Evolutionary conservation across 2,797 vertebrate species (phyloP).

Genomic region (Muscicapa striata): DNA sequence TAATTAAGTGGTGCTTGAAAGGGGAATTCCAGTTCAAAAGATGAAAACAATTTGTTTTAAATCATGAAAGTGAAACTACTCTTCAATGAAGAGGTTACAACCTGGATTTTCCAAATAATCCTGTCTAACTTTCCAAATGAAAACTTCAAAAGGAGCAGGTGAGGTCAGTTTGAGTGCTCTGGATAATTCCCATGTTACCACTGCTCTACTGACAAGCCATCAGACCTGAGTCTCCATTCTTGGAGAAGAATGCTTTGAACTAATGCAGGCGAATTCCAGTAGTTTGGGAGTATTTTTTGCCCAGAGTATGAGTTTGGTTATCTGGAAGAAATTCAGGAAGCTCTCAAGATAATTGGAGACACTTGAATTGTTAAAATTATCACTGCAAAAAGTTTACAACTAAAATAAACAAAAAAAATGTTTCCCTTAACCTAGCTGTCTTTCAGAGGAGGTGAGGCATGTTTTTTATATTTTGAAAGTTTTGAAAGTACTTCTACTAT

Average conservation of each 20-base stretch:
- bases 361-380: background rate
- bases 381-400: background rate
- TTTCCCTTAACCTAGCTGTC: background rate
- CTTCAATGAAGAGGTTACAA: background rate
- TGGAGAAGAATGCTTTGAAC: background rate
- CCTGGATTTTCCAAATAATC: background rate
- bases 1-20: background rate
- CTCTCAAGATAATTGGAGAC: background rate
- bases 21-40: background rate
- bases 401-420: background rate
- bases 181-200: background rate
- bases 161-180: background rate
- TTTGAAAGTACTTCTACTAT: background rate
- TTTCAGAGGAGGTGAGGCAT: background rate
- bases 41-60: background rate
- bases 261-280: background rate
- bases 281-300: background rate
- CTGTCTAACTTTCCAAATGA: background rate
- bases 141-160: background rate
- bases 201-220: background rate
- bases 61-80: background rate
- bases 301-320: background rate
- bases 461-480: background rate
- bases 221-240: background rate
- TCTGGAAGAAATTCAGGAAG: background rate